phyloP scores from a whole-genome alignment of 2,888 invertebrate species.

The Azorinus chamasolen region DNA sequence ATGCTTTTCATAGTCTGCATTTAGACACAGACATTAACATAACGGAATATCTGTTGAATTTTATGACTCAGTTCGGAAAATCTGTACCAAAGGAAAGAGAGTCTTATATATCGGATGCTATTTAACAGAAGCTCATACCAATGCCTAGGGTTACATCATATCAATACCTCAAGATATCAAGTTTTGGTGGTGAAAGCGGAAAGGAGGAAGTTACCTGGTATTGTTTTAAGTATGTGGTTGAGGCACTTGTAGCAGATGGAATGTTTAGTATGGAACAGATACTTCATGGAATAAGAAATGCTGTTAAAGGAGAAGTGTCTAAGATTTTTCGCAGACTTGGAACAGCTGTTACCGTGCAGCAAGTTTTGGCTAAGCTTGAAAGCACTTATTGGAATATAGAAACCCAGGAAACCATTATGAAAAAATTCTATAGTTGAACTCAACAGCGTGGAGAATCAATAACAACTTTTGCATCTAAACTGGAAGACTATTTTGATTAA shows the following conservation, averaged over 20 bases:
- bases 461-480: not conserved
- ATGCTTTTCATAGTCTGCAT: too few species aligned
- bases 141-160: too few species aligned
- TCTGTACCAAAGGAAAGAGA: too few species aligned
- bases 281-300: not conserved
- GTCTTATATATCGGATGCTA: too few species aligned
- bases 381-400: conserved; percentile 6
- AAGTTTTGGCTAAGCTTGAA: conserved; percentile 1
- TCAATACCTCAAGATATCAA: conserved; percentile 15
- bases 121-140: too few species aligned
- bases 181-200: conserved; percentile 18
- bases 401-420: conserved; percentile 2
- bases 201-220: conserved; percentile 18
- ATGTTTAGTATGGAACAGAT: not conserved
- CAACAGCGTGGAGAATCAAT: conserved; percentile 9
- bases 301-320: conserved; percentile 9
- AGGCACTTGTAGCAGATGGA: not conserved
- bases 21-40: too few species aligned
- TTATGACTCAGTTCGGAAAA: too few species aligned
- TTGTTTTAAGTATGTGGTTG: conserved; percentile 19
- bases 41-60: too few species aligned
- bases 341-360: not conserved
- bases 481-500: conserved; percentile 13
- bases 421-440: conserved; percentile 8
- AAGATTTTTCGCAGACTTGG: conserved; percentile 13